A percentile compares a stretch with the other conserved stretches of the same genome.
These are phyloP conservation scores for Phycodurus eques DNA, from an alignment of 2,113 vertebrate species.

Conservation along the genomic window DNA sequence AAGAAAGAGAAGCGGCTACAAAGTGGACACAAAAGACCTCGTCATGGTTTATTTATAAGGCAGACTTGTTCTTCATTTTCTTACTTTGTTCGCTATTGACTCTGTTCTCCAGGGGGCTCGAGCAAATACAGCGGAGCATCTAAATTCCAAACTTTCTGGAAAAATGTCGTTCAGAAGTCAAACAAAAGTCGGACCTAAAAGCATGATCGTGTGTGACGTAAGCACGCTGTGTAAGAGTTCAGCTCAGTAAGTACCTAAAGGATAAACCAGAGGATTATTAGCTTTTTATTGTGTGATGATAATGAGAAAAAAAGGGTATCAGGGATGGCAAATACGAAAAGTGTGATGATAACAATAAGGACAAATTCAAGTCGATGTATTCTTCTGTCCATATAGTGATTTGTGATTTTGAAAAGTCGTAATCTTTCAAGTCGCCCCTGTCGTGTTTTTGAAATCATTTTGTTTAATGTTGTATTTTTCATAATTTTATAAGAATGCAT, in stretches of 20 bases:
- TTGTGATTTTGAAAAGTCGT: too few species aligned
- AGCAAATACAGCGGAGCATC: not conserved
- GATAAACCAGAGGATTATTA: too few species aligned
- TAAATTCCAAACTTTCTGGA: not conserved
- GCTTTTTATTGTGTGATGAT: too few species aligned
- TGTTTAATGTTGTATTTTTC: too few species aligned
- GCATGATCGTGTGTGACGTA: not conserved
- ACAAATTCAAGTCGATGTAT: too few species aligned
- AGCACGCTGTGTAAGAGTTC: not conserved
- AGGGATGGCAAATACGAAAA: too few species aligned
- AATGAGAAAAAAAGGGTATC: too few species aligned
- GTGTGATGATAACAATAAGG: too few species aligned
- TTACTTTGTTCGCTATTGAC: conserved; percentile 29
- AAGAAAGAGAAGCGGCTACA: not conserved
- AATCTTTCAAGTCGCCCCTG: too few species aligned
- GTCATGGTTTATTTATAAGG: not conserved
- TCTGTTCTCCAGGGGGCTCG: conserved; percentile 15
- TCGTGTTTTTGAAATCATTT: too few species aligned
- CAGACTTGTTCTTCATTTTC: not conserved
- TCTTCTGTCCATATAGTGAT: too few species aligned
- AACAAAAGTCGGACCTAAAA: not conserved
- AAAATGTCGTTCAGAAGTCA: not conserved
- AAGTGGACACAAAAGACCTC: not conserved
- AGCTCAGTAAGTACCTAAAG: not conserved
- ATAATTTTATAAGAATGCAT: too few species aligned